A percentile compares a stretch with the other conserved stretches of the same genome.
Conservation (phyloP, 1,140 invertebrate species). For the Pinna nobilis region DNA sequence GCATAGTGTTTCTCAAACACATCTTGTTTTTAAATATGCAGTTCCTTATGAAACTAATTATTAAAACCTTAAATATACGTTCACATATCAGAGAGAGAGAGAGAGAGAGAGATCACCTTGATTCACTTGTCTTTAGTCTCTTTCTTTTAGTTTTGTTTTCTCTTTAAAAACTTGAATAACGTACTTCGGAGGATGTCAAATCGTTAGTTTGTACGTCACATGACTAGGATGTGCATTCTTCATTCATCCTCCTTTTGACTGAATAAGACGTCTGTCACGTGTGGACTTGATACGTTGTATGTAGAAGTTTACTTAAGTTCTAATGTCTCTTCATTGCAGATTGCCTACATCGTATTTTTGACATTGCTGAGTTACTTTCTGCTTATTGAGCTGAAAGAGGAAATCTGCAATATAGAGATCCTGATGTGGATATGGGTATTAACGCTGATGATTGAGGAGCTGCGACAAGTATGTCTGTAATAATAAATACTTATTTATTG, state of each 20-base stretch:
- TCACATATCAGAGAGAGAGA: too few relatives aligned
- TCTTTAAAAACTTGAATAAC: background rate
- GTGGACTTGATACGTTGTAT: background rate
- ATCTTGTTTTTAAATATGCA: too few relatives aligned
- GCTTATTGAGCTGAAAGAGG: background rate
- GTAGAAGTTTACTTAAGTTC: background rate
- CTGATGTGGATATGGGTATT: constrained; percentile 15
- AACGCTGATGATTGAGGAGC: constrained; percentile 6
- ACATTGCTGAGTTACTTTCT: constrained; percentile 11
- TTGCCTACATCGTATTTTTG: constrained; percentile 12
- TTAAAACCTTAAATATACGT: background rate
- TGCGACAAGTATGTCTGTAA: constrained; percentile 12
- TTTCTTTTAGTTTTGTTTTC: too few relatives aligned
- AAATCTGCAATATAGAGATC: background rate
- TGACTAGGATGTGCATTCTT: background rate
- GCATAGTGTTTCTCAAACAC: background rate
- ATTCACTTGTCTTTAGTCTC: too few relatives aligned
- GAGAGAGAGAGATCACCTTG: too few relatives aligned
- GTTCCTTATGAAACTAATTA: background rate
- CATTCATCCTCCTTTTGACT: background rate
- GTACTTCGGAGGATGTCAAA: background rate
- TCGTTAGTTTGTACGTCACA: background rate
- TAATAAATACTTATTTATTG: background rate
- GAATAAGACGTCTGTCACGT: background rate
- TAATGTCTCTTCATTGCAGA: background rate